Conservation (phyloP, 2,888 invertebrate species). For the Caenorhabditis sinica region DNA sequence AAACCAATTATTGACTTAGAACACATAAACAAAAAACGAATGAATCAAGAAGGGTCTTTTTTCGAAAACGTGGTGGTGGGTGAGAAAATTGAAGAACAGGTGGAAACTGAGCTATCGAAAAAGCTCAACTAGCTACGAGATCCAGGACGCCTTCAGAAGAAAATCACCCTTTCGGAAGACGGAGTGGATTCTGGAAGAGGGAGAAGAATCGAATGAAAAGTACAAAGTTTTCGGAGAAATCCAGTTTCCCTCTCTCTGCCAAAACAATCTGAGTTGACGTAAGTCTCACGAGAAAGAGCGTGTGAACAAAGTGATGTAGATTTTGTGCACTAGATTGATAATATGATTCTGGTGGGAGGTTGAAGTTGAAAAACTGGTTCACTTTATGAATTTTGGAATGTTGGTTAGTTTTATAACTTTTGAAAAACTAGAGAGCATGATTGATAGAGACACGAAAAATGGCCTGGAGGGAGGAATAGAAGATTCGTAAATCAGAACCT, state of each 20-base stretch:
- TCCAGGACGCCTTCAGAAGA: too few species aligned
- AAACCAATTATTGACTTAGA: neutral
- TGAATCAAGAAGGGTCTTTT: neutral
- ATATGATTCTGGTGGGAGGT: conserved; percentile 8
- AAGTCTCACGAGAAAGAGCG: conserved; percentile 38
- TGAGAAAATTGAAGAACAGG: neutral
- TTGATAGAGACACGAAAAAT: too few species aligned
- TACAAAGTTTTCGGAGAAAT: conserved; percentile 20
- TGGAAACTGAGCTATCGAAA: neutral
- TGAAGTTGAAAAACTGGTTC: neutral
- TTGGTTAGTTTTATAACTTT: too few species aligned
- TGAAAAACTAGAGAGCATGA: too few species aligned
- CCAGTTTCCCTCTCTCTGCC: neutral
- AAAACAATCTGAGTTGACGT: conserved; percentile 32
- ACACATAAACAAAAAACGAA: neutral
- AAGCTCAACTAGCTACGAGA: neutral
- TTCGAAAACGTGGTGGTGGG: neutral
- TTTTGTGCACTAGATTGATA: neutral
- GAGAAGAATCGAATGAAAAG: conserved; percentile 7
- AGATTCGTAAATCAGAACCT: too few species aligned
- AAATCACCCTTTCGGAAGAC: neutral
- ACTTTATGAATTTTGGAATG: too few species aligned
- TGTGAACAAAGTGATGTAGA: conserved; percentile 39
- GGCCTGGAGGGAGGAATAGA: too few species aligned
- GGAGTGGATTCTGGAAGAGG: neutral